Evolutionary conservation across 53 echinoderm and acorn worm genomes (phyloP).

Genomic region (Henricia sp.): DNA sequence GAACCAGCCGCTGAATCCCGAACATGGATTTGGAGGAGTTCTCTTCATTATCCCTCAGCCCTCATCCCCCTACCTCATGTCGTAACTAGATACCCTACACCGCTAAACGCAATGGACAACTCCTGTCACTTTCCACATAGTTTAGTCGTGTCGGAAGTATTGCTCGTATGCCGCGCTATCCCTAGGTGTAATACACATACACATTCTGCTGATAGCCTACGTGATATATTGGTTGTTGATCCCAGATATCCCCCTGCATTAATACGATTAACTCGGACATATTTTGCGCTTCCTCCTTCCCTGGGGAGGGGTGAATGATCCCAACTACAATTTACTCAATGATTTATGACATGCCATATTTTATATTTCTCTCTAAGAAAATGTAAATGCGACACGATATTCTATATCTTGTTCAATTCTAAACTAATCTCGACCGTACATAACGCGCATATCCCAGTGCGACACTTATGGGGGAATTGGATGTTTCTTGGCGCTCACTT

Average conservation of each 20-base stretch:
- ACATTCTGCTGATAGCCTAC: slow-evolving; percentile 43
- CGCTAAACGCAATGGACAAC: slow-evolving; percentile 57
- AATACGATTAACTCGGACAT: slow-evolving; percentile 55
- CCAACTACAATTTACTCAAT: neutral
- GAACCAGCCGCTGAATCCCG: neutral
- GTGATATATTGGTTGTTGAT: slow-evolving; percentile 62
- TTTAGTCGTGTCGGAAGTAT: slow-evolving; percentile 56
- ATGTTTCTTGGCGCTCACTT: neutral
- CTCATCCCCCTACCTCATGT: neutral
- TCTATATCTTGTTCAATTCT: neutral
- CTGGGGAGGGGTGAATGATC: slow-evolving; percentile 40
- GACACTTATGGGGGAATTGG: slow-evolving; percentile 1
- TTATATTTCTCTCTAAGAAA: neutral
- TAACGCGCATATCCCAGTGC: neutral
- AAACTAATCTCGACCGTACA: slow-evolving; percentile 6
- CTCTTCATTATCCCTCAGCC: slow-evolving; percentile 16
- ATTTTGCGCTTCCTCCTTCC: slow-evolving; percentile 18
- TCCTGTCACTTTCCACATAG: slow-evolving; percentile 39
- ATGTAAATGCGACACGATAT: slow-evolving; percentile 15
- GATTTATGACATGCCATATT: slow-evolving; percentile 29
- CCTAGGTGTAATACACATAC: slow-evolving; percentile 35
- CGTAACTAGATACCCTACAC: slow-evolving; percentile 46
- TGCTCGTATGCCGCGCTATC: slow-evolving; percentile 18
- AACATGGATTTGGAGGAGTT: slow-evolving; percentile 33
- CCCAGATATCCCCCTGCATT: slow-evolving; percentile 30